These are phyloP conservation scores for Turnix velox DNA, from an alignment of 2,113 vertebrate genomes.

Conservation along the genomic window DNA sequence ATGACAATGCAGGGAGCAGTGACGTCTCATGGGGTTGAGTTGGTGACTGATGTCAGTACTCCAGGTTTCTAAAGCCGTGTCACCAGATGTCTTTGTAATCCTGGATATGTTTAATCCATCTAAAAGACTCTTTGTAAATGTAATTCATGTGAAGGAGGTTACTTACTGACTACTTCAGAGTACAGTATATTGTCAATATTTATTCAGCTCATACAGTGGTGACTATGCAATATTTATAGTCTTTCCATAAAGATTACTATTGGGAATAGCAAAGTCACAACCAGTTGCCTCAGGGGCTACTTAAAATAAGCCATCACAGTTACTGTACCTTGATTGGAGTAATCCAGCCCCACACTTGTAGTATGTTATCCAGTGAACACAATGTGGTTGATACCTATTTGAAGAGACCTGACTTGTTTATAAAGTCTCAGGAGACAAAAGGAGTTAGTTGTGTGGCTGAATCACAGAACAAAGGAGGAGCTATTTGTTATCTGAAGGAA, in stretches of 20 bases:
- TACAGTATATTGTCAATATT: background rate
- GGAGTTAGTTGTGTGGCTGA: background rate
- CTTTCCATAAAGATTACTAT: background rate
- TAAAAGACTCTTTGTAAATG: background rate
- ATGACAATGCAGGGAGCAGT: fast-evolving
- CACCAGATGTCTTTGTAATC: background rate
- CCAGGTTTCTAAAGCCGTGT: background rate
- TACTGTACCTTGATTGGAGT: background rate
- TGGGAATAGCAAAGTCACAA: background rate
- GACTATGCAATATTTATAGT: background rate
- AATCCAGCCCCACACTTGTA: background rate
- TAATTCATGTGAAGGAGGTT: background rate
- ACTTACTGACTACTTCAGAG: background rate
- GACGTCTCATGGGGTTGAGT: background rate
- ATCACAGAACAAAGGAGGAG: background rate
- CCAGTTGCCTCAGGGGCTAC: background rate
- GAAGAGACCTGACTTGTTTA: constrained; percentile 7
- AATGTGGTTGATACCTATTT: background rate
- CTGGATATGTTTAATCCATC: background rate
- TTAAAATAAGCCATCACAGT: background rate
- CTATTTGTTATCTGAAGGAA: background rate
- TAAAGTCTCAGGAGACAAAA: background rate
- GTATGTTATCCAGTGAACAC: background rate
- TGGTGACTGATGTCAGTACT: background rate
- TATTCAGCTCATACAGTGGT: background rate